A percentile compares a stretch with the other conserved stretches of the same genome.
Evolutionary conservation across 2,888 invertebrate species (phyloP).

Genomic region (Deilephila elpenor): DNA sequence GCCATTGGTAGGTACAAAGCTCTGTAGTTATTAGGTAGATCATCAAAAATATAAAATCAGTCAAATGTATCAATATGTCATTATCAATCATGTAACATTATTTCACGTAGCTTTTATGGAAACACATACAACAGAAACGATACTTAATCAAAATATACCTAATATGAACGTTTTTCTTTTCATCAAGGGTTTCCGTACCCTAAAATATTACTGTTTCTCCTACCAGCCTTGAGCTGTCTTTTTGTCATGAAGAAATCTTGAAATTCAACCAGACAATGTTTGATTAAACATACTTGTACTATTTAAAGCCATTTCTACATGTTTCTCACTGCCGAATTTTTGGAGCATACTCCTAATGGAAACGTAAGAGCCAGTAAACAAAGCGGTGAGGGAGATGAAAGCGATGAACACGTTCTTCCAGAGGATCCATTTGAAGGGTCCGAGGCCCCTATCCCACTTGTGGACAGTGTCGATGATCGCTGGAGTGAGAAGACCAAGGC

Average conservation of each 20-base stretch:
- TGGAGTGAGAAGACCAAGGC: conserved; percentile 89
- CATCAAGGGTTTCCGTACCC: background rate
- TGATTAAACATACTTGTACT: conserved; percentile 25
- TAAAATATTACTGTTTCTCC: background rate
- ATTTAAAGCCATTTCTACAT: conserved; percentile 19
- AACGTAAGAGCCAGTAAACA: conserved; percentile 73
- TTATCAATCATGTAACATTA: too few relatives aligned
- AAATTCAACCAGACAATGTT: conserved; percentile 22
- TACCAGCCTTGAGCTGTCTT: background rate
- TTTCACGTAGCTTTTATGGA: too few relatives aligned
- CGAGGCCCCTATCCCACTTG: conserved; percentile 86
- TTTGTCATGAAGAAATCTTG: background rate
- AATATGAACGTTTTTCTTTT: too few relatives aligned
- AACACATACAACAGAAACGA: too few relatives aligned
- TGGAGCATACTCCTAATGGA: conserved; percentile 69
- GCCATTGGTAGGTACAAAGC: too few relatives aligned
- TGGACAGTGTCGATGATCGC: conserved; percentile 90
- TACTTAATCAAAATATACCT: too few relatives aligned
- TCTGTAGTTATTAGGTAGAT: too few relatives aligned
- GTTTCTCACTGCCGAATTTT: conserved; percentile 49
- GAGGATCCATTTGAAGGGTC: conserved; percentile 87
- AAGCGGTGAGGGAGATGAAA: conserved; percentile 66
- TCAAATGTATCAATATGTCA: too few relatives aligned
- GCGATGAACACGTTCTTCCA: conserved; percentile 86
- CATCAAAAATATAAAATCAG: too few relatives aligned